Evolutionary conservation across 2,113 vertebrate genomes (phyloP).

Genomic region (Plecotus auritus): DNA sequence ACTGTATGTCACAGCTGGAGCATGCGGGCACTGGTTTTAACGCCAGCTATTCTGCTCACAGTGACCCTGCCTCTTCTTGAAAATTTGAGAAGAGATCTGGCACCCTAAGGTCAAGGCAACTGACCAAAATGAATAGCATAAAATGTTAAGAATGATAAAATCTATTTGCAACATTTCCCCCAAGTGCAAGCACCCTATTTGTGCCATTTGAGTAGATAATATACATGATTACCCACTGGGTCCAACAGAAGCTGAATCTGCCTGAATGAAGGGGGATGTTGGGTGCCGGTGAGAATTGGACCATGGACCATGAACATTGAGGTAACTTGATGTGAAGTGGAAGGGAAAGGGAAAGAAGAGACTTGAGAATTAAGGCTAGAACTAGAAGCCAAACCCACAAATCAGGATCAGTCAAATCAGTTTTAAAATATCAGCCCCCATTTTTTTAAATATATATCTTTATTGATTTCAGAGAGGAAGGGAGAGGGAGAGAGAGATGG

Average conservation of each 20-base stretch:
- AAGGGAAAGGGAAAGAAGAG: background rate
- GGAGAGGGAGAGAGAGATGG: too few relatives aligned
- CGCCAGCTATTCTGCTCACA: background rate
- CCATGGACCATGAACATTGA: fast-evolving
- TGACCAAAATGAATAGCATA: background rate
- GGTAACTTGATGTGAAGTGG: background rate
- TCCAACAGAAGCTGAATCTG: background rate
- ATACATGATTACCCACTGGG: background rate
- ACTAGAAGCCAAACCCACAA: background rate
- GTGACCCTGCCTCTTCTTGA: background rate
- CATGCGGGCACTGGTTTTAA: background rate
- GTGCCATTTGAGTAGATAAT: background rate
- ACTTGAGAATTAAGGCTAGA: background rate
- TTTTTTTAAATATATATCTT: too few relatives aligned
- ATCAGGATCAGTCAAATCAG: background rate
- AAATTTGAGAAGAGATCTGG: background rate
- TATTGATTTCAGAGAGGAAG: too few relatives aligned
- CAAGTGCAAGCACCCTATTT: background rate
- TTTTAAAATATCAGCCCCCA: background rate
- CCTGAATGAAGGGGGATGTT: fast-evolving
- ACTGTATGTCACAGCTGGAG: background rate
- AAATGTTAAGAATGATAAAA: background rate
- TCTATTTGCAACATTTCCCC: background rate
- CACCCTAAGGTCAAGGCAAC: background rate
- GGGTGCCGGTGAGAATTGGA: fast-evolving